Conservation (phyloP, 53 echinoderm and acorn worm genomes). For the Holothuria leucospilota region DNA sequence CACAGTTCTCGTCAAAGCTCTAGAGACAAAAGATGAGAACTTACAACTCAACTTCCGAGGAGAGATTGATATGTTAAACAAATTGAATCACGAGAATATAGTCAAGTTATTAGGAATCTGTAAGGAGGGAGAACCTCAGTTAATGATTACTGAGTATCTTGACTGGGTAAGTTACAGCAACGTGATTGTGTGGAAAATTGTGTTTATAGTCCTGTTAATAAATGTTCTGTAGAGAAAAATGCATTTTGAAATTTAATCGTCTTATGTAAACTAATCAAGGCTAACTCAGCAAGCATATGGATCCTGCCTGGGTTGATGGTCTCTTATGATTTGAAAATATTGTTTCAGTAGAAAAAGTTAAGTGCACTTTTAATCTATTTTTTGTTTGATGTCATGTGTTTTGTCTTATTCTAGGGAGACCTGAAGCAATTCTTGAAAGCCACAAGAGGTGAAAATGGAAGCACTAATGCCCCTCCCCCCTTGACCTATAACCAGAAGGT, state of each 20-base stretch:
- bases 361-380: too few relatives aligned
- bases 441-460: slow-evolving; percentile 92
- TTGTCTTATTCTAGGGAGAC: slow-evolving; percentile 77
- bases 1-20: slow-evolving; percentile 93
- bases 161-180: slow-evolving; percentile 84
- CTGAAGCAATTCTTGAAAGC: slow-evolving; percentile 95
- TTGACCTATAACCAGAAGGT: slow-evolving; percentile 93
- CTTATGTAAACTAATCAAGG: too few relatives aligned
- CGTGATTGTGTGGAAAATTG: background rate
- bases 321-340: too few relatives aligned
- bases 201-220: background rate
- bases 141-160: slow-evolving; percentile 97
- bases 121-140: slow-evolving; percentile 88
- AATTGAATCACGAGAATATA: slow-evolving; percentile 91
- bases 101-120: slow-evolving; percentile 96
- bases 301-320: too few relatives aligned
- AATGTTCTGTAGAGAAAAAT: background rate
- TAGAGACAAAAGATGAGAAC: slow-evolving; percentile 84
- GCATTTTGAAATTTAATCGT: background rate
- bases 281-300: too few relatives aligned
- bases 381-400: too few relatives aligned
- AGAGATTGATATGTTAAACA: slow-evolving; percentile 98
- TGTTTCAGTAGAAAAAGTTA: too few relatives aligned
- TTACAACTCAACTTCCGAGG: slow-evolving; percentile 92
- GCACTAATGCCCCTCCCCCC: slow-evolving; percentile 87